phyloP scores from a whole-genome alignment of 2,888 invertebrate genomes.

The Pyrochroa serraticornis region DNA sequence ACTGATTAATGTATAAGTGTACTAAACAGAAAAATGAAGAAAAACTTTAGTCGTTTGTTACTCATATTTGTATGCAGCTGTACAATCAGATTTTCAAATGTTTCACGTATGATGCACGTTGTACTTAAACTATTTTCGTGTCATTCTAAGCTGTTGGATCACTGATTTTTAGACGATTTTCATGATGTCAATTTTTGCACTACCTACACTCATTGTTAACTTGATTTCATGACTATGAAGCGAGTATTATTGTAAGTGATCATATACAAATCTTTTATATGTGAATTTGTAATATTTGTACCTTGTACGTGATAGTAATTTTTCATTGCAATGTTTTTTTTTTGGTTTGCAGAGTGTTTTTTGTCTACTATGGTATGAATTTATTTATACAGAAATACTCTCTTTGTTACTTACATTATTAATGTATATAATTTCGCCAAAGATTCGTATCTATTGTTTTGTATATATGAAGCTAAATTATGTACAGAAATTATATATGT shows the following conservation, averaged over 20 bases:
- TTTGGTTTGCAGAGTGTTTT: slow-evolving; percentile 34
- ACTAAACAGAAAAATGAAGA: slow-evolving; percentile 5
- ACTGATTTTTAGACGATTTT: slow-evolving; percentile 18
- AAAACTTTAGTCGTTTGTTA: slow-evolving; percentile 1
- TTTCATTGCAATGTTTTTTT: slow-evolving; percentile 39
- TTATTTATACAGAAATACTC: slow-evolving; percentile 44
- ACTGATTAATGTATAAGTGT: slow-evolving; percentile 30
- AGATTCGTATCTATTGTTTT: slow-evolving; percentile 57
- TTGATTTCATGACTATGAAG: slow-evolving; percentile 28
- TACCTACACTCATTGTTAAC: slow-evolving; percentile 8
- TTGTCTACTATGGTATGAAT: slow-evolving; percentile 33
- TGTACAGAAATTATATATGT: slow-evolving; percentile 61
- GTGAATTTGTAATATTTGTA: slow-evolving; percentile 51
- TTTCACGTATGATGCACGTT: slow-evolving; percentile 6
- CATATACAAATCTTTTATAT: slow-evolving; percentile 42
- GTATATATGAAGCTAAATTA: slow-evolving; percentile 55
- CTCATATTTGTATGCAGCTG: slow-evolving; percentile 19
- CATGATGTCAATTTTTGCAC: background rate
- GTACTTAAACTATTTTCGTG: slow-evolving; percentile 19
- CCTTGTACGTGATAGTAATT: slow-evolving; percentile 48
- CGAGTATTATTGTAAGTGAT: slow-evolving; percentile 33
- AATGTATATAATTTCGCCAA: slow-evolving; percentile 59
- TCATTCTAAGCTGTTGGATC: slow-evolving; percentile 4
- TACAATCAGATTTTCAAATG: slow-evolving; percentile 18
- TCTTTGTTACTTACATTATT: slow-evolving; percentile 44